These are phyloP conservation scores for Limanda limanda DNA, from an alignment of 2,113 vertebrate genomes.

Conservation along the genomic window DNA sequence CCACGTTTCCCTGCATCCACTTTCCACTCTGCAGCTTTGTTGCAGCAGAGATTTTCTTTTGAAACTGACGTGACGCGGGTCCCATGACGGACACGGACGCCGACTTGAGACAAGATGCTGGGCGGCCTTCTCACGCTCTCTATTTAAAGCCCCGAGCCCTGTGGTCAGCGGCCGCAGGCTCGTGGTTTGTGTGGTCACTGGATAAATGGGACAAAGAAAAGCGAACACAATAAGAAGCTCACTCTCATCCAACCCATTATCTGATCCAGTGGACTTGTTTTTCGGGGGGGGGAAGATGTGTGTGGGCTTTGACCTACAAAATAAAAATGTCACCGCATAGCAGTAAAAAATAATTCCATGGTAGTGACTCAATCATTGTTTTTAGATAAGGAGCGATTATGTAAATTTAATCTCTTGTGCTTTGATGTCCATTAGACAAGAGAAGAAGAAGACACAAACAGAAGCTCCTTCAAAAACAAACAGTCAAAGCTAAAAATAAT, in stretches of 20 bases:
- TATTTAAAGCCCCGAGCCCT: conserved; percentile 74
- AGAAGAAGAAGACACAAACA: conserved; percentile 1
- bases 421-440: too few relatives aligned
- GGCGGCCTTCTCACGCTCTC: conserved; percentile 72
- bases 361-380: neutral
- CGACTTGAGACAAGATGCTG: conserved; percentile 62
- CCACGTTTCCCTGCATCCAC: conserved; percentile 23
- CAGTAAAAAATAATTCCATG: too few relatives aligned
- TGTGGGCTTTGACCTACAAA: conserved; percentile 46
- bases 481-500: neutral
- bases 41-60: neutral
- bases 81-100: conserved; percentile 30
- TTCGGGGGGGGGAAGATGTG: neutral
- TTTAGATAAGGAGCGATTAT: conserved; percentile 19
- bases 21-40: conserved; percentile 17
- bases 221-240: conserved; percentile 18
- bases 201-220: conserved; percentile 59
- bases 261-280: conserved; percentile 1
- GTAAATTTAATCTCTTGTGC: conserved; percentile 11
- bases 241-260: conserved; percentile 28
- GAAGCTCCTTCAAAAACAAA: conserved; percentile 7
- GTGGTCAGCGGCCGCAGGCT: conserved; percentile 63
- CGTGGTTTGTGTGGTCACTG: conserved; percentile 53
- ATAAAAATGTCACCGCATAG: neutral
- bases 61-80: conserved; percentile 28